These are phyloP conservation scores for Anoplius nigerrimus DNA, from an alignment of 2,888 invertebrate genomes.

Conservation along the genomic window DNA sequence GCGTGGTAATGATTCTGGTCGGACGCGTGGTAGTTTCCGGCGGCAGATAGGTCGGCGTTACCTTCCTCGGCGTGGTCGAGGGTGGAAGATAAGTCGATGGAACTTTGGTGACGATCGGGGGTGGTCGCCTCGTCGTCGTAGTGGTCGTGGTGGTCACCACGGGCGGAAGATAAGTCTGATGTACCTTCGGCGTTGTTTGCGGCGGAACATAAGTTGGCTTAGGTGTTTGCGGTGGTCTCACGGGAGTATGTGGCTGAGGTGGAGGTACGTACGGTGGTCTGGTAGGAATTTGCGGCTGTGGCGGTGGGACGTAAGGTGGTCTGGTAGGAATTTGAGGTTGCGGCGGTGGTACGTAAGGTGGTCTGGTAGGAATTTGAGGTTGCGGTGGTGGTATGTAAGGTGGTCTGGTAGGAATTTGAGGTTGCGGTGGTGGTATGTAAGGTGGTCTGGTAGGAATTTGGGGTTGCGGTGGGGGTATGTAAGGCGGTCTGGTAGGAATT, in stretches of 20 bases:
- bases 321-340: conserved; percentile 25
- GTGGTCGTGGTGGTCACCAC: background rate
- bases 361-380: conserved; percentile 16
- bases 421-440: conserved; percentile 18
- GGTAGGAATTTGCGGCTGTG: conserved; percentile 35
- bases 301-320: conserved; percentile 30
- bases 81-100: background rate
- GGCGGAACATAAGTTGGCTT: conserved; percentile 8
- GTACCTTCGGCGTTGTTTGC: conserved; percentile 11
- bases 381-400: conserved; percentile 30
- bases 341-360: conserved; percentile 30
- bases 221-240: conserved; percentile 24
- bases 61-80: conserved; percentile 10
- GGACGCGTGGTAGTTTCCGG: conserved; percentile 16
- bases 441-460: conserved; percentile 30
- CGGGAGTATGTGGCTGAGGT: conserved; percentile 34
- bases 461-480: background rate
- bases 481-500: no score
- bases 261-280: conserved; percentile 26
- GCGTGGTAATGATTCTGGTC: conserved; percentile 26
- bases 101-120: background rate
- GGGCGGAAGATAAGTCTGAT: conserved; percentile 17
- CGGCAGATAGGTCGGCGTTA: conserved; percentile 22
- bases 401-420: conserved; percentile 7
- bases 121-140: background rate